These are phyloP conservation scores for Rhogogaster chlorosoma DNA, from an alignment of 2,888 invertebrate genomes.

Conservation along the genomic window DNA sequence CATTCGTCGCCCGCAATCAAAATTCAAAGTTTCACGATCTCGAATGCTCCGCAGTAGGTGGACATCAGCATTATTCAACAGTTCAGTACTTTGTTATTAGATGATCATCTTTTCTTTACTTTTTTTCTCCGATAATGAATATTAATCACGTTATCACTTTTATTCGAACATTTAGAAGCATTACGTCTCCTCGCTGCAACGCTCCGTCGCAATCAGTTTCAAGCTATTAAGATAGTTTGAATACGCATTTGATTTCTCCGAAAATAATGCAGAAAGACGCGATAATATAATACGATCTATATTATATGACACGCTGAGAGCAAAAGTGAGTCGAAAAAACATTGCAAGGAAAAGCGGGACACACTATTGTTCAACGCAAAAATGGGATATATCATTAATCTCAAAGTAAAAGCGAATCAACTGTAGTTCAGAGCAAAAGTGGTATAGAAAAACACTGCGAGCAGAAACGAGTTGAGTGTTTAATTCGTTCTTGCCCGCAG, in stretches of 20 bases:
- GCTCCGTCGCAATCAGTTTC: slow-evolving; percentile 22
- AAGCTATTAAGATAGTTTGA: background rate
- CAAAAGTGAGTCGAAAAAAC: too few relatives aligned
- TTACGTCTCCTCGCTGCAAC: background rate
- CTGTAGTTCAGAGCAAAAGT: too few relatives aligned
- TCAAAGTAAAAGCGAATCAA: too few relatives aligned
- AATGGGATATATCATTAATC: too few relatives aligned
- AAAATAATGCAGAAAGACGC: background rate
- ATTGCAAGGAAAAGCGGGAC: too few relatives aligned
- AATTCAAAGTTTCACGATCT: background rate
- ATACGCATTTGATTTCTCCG: slow-evolving; percentile 7
- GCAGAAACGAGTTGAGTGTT: too few relatives aligned
- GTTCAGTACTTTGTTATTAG: background rate
- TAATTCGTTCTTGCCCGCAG: too few relatives aligned
- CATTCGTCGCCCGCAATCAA: background rate
- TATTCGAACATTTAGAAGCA: background rate
- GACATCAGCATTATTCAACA: background rate
- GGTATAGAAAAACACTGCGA: too few relatives aligned
- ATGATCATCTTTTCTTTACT: background rate
- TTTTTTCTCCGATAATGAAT: background rate
- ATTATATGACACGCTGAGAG: too few relatives aligned
- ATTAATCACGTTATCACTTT: slow-evolving; percentile 1
- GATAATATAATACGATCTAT: slow-evolving; percentile 2
- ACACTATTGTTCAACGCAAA: too few relatives aligned
- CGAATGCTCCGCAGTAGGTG: background rate